Conservation (phyloP, 2,888 invertebrate species). For the Caenorhabditis becei region DNA sequence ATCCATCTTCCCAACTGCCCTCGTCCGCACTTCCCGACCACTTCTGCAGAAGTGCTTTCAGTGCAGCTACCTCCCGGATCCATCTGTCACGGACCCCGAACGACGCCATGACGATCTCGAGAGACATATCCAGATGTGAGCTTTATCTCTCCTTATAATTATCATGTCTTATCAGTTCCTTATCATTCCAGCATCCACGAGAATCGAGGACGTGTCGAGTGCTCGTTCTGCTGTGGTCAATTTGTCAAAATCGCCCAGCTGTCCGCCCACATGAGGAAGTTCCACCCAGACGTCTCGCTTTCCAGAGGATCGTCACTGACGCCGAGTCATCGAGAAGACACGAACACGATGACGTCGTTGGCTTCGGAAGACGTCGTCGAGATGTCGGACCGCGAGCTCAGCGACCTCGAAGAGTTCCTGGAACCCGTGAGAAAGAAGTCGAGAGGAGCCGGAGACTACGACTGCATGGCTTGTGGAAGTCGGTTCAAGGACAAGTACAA, state of each 20-base stretch:
- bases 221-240: conserved; percentile 26
- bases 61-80: conserved; percentile 48
- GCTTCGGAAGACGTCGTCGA: background rate
- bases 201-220: conserved; percentile 2
- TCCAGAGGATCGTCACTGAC: background rate
- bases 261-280: background rate
- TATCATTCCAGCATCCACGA: conserved; percentile 38
- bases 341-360: background rate
- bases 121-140: conserved; percentile 48
- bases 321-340: background rate
- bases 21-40: background rate
- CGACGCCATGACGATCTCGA: conserved; percentile 39
- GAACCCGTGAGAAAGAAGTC: background rate
- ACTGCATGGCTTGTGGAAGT: conserved; percentile 28
- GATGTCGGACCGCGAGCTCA: background rate
- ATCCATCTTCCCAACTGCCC: background rate
- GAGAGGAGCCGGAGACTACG: background rate
- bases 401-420: background rate
- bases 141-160: too few species aligned
- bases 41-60: conserved; percentile 33
- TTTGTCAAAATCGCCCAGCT: background rate
- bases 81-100: background rate
- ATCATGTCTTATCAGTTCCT: too few species aligned
- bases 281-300: background rate
- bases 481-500: background rate